Evolutionary conservation across 2,113 vertebrate genomes (phyloP).

Genomic region (Chrysochloris asiatica): DNA sequence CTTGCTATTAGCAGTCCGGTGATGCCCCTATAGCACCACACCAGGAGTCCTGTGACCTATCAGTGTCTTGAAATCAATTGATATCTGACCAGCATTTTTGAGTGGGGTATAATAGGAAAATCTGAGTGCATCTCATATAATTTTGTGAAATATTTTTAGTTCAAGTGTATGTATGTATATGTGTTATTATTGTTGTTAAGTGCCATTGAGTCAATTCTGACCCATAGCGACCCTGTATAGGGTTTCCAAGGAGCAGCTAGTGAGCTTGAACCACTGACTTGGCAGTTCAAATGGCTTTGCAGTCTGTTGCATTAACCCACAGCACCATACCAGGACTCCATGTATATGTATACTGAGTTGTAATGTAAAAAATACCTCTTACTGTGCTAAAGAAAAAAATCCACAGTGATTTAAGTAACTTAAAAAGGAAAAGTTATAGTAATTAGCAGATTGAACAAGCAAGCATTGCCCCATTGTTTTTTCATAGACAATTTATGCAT

Average conservation of each 20-base stretch:
- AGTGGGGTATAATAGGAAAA: constrained; percentile 22
- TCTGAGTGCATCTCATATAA: neutral
- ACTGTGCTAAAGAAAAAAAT: neutral
- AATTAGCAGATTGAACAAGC: neutral
- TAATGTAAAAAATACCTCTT: constrained; percentile 13
- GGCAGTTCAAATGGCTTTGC: no score
- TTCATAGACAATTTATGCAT: neutral
- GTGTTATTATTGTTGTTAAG: no score
- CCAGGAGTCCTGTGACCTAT: no score
- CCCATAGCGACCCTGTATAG: no score
- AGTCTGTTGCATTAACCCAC: no score
- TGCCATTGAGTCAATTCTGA: no score
- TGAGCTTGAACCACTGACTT: no score
- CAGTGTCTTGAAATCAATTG: neutral
- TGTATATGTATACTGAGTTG: neutral
- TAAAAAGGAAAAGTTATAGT: neutral
- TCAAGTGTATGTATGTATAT: neutral
- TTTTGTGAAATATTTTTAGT: neutral
- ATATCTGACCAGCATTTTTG: constrained; percentile 14
- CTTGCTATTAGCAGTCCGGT: no score
- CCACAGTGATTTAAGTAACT: neutral
- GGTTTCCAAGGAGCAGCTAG: no score
- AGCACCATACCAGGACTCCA: no score
- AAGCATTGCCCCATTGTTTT: neutral
- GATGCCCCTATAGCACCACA: no score